A percentile compares a stretch with the other conserved stretches of the same genome.
These are phyloP conservation scores for Gymnocheta viridis DNA, from an alignment of 2,888 invertebrate genomes.

Conservation along the genomic window DNA sequence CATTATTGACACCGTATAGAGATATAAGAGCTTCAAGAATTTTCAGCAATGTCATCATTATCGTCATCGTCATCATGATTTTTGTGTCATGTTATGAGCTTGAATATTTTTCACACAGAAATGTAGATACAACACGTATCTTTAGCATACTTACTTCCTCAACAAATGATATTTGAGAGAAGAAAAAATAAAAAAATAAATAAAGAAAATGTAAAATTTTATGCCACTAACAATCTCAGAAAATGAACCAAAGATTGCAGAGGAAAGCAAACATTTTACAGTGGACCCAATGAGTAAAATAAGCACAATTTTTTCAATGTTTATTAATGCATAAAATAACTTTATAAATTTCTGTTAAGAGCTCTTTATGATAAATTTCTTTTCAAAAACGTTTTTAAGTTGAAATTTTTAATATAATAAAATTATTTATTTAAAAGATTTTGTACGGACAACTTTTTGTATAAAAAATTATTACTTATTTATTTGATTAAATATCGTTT, in stretches of 20 bases:
- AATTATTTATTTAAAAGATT: too few relatives aligned
- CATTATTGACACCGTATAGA: conserved; percentile 63
- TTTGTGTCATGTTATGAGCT: conserved; percentile 2
- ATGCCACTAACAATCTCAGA: not conserved
- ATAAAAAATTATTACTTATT: too few relatives aligned
- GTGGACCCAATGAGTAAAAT: not conserved
- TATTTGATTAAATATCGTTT: too few relatives aligned
- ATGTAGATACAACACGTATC: conserved; percentile 33
- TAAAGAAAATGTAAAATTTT: not conserved
- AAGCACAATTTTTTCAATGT: not conserved
- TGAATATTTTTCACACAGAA: conserved; percentile 8
- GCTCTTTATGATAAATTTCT: not conserved
- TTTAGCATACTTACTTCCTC: not conserved
- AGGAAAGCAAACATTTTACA: not conserved
- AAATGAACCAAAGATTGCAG: not conserved
- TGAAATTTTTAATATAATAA: too few relatives aligned
- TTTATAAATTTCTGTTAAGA: not conserved
- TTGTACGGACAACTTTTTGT: too few relatives aligned
- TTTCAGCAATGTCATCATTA: conserved; percentile 66
- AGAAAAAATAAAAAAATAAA: not conserved
- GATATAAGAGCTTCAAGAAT: conserved; percentile 41
- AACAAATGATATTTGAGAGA: not conserved
- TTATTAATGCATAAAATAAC: too few relatives aligned
- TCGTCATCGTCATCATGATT: conserved; percentile 26
- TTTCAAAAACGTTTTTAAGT: too few relatives aligned